These are phyloP conservation scores for Achroia grisella DNA, from an alignment of 1,140 invertebrate genomes.

Conservation along the genomic window DNA sequence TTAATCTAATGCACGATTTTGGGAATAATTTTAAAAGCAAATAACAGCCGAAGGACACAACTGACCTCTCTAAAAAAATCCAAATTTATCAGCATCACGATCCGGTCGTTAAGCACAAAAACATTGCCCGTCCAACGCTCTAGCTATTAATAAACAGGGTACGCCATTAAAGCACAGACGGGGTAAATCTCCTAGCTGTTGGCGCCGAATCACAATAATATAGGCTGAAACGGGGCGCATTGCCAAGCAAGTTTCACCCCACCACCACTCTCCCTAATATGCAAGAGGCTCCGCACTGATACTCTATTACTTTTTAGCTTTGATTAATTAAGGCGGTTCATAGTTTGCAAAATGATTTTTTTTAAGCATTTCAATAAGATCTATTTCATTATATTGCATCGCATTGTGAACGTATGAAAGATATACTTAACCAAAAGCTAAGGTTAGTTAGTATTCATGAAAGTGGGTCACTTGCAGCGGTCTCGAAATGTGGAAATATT, in stretches of 20 bases:
- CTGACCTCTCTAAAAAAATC: slow-evolving; percentile 11
- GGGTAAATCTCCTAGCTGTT: slow-evolving; percentile 32
- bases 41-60: slow-evolving; percentile 4
- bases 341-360: too few species aligned
- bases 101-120: slow-evolving; percentile 25
- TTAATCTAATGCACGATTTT: too few species aligned
- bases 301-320: background rate
- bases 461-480: too few species aligned
- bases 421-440: too few species aligned
- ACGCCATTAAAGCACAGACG: slow-evolving; percentile 26
- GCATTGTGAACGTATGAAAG: too few species aligned
- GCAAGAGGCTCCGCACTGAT: background rate
- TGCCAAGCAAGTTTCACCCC: slow-evolving; percentile 34
- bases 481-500: too few species aligned
- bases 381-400: too few species aligned
- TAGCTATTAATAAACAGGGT: slow-evolving; percentile 30
- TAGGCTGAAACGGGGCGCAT: slow-evolving; percentile 27
- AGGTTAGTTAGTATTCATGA: too few species aligned
- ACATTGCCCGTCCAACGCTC: slow-evolving; percentile 28
- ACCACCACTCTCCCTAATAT: slow-evolving; percentile 1
- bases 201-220: slow-evolving; percentile 31
- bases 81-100: slow-evolving; percentile 25
- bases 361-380: too few species aligned
- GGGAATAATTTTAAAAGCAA: too few species aligned
- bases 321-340: too few species aligned